Evolutionary conservation across 2,797 vertebrate genomes (phyloP), one percentile per base, ranked within the genome.

Genomic region (Peromyscus attwateri): DNA sequence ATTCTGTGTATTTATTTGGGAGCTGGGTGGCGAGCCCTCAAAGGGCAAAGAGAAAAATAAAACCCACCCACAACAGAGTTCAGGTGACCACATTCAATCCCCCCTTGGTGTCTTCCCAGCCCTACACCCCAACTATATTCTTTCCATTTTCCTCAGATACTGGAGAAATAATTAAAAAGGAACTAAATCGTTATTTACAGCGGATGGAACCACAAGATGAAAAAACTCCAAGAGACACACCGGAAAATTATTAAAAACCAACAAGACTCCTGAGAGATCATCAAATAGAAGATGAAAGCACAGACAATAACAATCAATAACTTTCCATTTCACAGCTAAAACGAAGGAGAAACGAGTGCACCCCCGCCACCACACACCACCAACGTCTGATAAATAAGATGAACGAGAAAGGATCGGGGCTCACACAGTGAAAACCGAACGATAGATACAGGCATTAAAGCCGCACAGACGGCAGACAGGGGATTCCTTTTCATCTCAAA

Each of bases 331-430:
- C 16, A 62, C 52, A 81, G 17, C 71, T 88, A 83, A 92, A 49
- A 85, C 62, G 52, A 75, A 79, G 57, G 19, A 95, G 87, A 95
- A 93, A 93, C 87, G 16, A 92, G 70, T 68, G 37, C 25, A 70
- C 91, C 89, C n/a, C 40, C 29, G 25, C 55, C 80, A 88, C 9
- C 60, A 70, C 62, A 82, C 87, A 80, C 49, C 77, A 83, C 37
- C 68, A 84, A 73, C 9, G 85, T 96, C 92, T 79, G 92, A 89
- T 82, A 94, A 95, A 94, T 68, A 93, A 87, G 79, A 10, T 5
- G 29, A 84, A 37, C 21, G 77, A 82, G 57, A 57, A 52, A 66
- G 92, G 55, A 66, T 4, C 70, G 21, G 19, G 49, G 29, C 31
- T 57, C 83, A 70, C 79, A 43, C n/a, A 89, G 64, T 85, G 73